phyloP scores from a whole-genome alignment of 2,113 vertebrate species.

The Recurvirostra avosetta region DNA sequence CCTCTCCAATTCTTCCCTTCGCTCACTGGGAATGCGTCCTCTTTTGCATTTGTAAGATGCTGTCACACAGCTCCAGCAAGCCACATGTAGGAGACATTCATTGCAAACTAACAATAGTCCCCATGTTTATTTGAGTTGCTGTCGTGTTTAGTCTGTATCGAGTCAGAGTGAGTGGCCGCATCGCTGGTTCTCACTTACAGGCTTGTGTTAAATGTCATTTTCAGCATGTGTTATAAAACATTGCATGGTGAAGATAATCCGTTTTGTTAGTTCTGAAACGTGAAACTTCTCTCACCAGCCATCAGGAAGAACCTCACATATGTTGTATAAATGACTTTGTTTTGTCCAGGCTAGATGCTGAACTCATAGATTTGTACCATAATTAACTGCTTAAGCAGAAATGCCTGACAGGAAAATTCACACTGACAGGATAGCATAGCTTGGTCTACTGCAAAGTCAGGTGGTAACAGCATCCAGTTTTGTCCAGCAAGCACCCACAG shows the following conservation, averaged over 20 bases:
- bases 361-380: not conserved
- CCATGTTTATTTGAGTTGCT: not conserved
- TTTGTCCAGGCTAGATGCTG: not conserved
- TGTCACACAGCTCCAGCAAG: not conserved
- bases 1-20: not conserved
- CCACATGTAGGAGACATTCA: not conserved
- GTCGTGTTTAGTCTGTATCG: not conserved
- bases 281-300: not conserved
- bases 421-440: not conserved
- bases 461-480: not conserved
- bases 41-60: not conserved
- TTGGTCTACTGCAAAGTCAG: not conserved
- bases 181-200: not conserved
- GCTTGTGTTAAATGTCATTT: not conserved
- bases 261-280: not conserved
- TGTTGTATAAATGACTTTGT: not conserved
- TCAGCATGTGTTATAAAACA: not conserved
- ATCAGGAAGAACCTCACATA: not conserved
- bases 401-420: not conserved
- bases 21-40: not conserved
- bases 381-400: not conserved
- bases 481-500: not conserved
- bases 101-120: not conserved
- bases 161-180: not conserved
- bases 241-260: not conserved